These are phyloP conservation scores for Oscheius sp. DNA, from an alignment of 2,888 invertebrate genomes.

Conservation along the genomic window DNA sequence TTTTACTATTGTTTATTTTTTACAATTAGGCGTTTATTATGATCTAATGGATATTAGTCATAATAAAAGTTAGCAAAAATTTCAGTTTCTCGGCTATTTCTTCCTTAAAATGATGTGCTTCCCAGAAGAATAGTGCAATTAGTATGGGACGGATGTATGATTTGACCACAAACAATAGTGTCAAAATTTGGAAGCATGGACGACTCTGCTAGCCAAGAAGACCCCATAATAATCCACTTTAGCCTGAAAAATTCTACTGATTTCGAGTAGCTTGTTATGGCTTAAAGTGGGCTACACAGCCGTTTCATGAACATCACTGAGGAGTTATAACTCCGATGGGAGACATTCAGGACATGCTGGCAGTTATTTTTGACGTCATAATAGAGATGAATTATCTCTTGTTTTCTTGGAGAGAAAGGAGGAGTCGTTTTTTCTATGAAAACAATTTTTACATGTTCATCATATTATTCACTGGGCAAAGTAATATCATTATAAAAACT, in stretches of 20 bases:
- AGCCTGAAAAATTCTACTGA: slow-evolving; percentile 8
- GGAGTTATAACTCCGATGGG: slow-evolving; percentile 4
- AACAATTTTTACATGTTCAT: too few species aligned
- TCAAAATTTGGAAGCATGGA: neutral
- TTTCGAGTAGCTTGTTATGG: neutral
- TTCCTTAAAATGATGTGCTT: slow-evolving; percentile 4
- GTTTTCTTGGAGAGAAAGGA: too few species aligned
- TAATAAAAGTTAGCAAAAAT: neutral
- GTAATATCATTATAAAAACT: neutral
- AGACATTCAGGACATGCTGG: slow-evolving; percentile 1
- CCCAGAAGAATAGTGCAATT: slow-evolving; percentile 23
- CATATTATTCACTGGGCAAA: neutral
- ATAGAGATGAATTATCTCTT: too few species aligned
- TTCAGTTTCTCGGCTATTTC: neutral
- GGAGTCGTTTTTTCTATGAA: too few species aligned
- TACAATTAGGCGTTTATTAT: too few species aligned
- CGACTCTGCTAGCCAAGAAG: neutral
- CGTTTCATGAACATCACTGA: slow-evolving; percentile 3
- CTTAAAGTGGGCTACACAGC: neutral
- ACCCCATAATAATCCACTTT: slow-evolving; percentile 2
- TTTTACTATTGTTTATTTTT: too few species aligned
- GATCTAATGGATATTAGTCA: too few species aligned
- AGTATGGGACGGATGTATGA: slow-evolving; percentile 13
- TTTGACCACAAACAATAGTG: slow-evolving; percentile 24
- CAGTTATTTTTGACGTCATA: neutral